Conservation (phyloP, 2,797 vertebrate species). For the Alfaro cultratus region DNA sequence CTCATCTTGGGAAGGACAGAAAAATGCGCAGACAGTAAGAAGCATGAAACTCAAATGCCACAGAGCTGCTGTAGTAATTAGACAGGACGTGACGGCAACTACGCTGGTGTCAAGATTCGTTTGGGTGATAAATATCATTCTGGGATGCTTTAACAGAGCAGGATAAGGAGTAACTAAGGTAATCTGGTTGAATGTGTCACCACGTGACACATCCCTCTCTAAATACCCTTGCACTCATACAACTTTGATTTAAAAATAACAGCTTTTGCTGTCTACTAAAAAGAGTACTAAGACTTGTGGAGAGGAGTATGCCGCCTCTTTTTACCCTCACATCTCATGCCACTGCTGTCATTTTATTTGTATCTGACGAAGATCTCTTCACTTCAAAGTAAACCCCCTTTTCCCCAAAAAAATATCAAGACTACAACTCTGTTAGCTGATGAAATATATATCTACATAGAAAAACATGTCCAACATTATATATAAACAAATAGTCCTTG, state of each 20-base stretch:
- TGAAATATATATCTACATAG: slow-evolving; percentile 8
- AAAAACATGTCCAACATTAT: not conserved
- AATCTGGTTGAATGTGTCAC: slow-evolving; percentile 37
- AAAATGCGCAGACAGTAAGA: slow-evolving; percentile 25
- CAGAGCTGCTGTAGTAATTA: slow-evolving; percentile 45
- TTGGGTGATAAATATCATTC: slow-evolving; percentile 46
- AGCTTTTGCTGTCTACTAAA: slow-evolving; percentile 3
- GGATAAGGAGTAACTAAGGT: slow-evolving; percentile 54
- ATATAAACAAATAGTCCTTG: slow-evolving; percentile 61
- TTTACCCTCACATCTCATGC: slow-evolving; percentile 3
- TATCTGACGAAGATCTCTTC: slow-evolving; percentile 15
- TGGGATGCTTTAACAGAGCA: slow-evolving; percentile 33
- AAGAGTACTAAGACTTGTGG: slow-evolving; percentile 3
- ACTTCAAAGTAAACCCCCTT: not conserved
- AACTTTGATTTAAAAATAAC: slow-evolving; percentile 38
- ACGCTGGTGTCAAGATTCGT: slow-evolving; percentile 62
- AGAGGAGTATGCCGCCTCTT: slow-evolving; percentile 10
- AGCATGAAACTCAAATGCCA: slow-evolving; percentile 38
- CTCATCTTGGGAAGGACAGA: slow-evolving; percentile 24
- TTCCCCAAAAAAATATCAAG: slow-evolving; percentile 6
- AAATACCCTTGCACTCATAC: slow-evolving; percentile 20
- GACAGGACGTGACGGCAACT: slow-evolving; percentile 41
- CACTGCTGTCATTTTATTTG: slow-evolving; percentile 11
- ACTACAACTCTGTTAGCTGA: not conserved
- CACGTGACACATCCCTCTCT: slow-evolving; percentile 28